Evolutionary conservation across 2,797 vertebrate genomes (phyloP), one percentile per base, ranked within the genome.

Genomic region (Setipinna tenuifilis): DNA sequence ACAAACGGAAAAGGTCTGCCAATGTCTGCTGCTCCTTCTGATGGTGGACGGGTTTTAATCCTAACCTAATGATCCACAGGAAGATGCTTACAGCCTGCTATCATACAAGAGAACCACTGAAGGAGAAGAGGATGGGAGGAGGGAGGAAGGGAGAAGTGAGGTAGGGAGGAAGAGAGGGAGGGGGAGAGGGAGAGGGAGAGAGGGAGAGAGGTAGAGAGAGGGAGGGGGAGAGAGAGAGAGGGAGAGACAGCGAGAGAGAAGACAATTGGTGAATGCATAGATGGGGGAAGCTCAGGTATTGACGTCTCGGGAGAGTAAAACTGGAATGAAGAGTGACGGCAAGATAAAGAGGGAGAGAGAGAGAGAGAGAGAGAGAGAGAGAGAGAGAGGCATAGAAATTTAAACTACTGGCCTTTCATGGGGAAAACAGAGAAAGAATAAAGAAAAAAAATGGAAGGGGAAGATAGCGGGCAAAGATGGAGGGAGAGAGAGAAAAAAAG

Each of bases 401-500:
- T 58, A 16, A 58, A 16, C 57, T 58, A 48, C 46, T 58, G 12
- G 57, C 3, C 57, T 1, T 58, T 58, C 16, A 58, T 58, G 57
- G 12, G 17, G 57, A 17, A 14, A 58, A 58, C 3, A 44, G 17
- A 44, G 35, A 41, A 2, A 46, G 75, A 46, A 44, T 6, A n/a
- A n/a, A 10, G 25, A 31, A 19, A 28, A 25, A 19, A 14, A 14
- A 21, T 1, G 21, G 5, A 16, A 25, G 31, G 25, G 59, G 19
- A 9, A 6, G 35, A 50, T 19, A 17, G 78, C 75, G 78, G 14
- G 35, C 11, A 57, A 50, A 82, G 16, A 82, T 31, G 23, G 78
- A 91, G 92, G 89, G 90, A 65, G 61, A 65, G n/a, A 65, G n/a
- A 65, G 25, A 68, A 23, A 68, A 7, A 68, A 7, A 68, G 23